Base-by-base conservation (phyloP, 2,888 invertebrate species). In the Lagria hirta region DNA sequence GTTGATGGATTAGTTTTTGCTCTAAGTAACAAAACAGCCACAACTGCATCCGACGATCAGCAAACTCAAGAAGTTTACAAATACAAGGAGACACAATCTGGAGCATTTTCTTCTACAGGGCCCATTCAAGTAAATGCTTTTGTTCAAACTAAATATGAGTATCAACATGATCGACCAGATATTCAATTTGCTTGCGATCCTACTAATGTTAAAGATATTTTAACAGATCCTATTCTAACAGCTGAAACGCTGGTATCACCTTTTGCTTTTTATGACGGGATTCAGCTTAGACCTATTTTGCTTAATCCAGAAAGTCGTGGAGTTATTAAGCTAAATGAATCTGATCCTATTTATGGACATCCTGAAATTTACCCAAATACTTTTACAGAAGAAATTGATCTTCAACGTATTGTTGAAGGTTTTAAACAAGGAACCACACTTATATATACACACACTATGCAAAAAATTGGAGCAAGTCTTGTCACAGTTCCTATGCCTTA, bases 291-390 rank as follows among this genome's bases (percentile, higher is more conserved):
- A 37, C 82, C 85, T 1, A 76, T 84, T 30, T 60, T 85, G 3
- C 62, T 86, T 12, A 70, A 73, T 24, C 85, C 85, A 0, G 76
- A 76, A 60, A 85, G 84, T 52, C 72, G 79, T 64, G 86, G 86
- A 0, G 74, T 70, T 29, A 64, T 86, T 7, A 59, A 74, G 43
- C 68, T 92, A 1, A 84, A 83, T 55, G 71, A 76, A 1, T 79
- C 80, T 0, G 81, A 91, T 71, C 91, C 91, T 0, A 62, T 81
- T 35, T 80, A 78, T 61, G 84, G 86, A 1, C 75, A 77, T 30
- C 91, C 91, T 0, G 67, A 84, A 37, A 84, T 92, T 51, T 82
- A 83, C 58, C 80, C 90, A 0, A 81, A 81, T 52, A 83, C 81
- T 38, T 84, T 83, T 41, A 77, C 77, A 0, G 76, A 78, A n/a